Conservation (phyloP, 2,888 invertebrate genomes). For the Iphiclides podalirius region DNA sequence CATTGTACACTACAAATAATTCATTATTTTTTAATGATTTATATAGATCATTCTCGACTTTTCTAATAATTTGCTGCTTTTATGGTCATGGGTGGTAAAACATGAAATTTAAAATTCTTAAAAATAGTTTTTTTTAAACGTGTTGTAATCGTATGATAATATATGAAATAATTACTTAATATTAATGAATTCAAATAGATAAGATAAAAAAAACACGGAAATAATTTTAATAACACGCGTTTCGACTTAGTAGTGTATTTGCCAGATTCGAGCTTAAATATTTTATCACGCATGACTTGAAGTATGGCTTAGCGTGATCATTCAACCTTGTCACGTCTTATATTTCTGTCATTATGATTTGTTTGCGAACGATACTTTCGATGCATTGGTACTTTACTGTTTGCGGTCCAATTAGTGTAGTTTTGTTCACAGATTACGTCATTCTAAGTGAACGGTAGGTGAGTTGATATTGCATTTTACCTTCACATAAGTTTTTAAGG, state of each 20-base stretch:
- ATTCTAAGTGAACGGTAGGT: constrained; percentile 10
- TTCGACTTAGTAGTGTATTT: too few relatives aligned
- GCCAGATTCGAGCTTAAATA: constrained; percentile 16
- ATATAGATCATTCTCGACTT: too few relatives aligned
- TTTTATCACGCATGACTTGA: constrained; percentile 14
- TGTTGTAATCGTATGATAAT: too few relatives aligned
- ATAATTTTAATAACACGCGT: constrained; percentile 6
- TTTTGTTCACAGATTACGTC: constrained; percentile 21
- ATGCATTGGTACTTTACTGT: constrained; percentile 16
- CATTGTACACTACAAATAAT: too few relatives aligned
- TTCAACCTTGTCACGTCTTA: constrained; percentile 16
- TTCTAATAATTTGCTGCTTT: too few relatives aligned
- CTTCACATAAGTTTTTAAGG: constrained; percentile 9
- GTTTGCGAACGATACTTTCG: constrained; percentile 21
- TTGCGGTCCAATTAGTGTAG: constrained; percentile 25
- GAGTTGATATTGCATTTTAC: constrained; percentile 6
- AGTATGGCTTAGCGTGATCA: not conserved
- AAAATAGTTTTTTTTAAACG: too few relatives aligned
- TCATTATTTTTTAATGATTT: too few relatives aligned
- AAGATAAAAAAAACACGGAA: constrained; percentile 13
- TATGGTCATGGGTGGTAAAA: too few relatives aligned
- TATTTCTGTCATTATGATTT: constrained; percentile 13
- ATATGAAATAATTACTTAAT: too few relatives aligned
- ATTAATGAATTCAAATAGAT: too few relatives aligned
- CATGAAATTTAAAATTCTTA: too few relatives aligned